These are phyloP conservation scores for Macrophya alboannulata DNA, from an alignment of 2,888 invertebrate species.

Conservation along the genomic window DNA sequence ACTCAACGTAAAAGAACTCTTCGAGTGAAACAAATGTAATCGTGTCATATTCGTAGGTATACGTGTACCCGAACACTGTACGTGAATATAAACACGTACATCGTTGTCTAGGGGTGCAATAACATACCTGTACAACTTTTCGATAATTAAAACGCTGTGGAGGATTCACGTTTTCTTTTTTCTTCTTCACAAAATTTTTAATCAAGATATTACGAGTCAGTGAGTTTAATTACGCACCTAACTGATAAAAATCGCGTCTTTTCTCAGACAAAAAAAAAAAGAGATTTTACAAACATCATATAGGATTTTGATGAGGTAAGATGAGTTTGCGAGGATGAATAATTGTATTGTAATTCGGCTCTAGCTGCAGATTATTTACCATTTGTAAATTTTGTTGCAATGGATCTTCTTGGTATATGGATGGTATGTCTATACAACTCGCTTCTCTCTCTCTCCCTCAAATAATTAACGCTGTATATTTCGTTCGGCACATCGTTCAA, in stretches of 20 bases:
- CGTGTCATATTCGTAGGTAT: background rate
- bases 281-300: background rate
- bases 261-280: background rate
- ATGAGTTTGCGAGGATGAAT: background rate
- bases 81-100: background rate
- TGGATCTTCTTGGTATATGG: background rate
- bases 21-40: slow-evolving; percentile 16
- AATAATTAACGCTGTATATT: slow-evolving; percentile 35
- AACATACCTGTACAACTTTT: background rate
- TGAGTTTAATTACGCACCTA: background rate
- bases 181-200: background rate
- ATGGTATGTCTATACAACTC: background rate
- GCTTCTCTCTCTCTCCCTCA: background rate
- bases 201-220: background rate
- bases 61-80: background rate
- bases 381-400: background rate
- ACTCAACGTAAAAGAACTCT: slow-evolving; percentile 20
- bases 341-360: background rate
- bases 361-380: background rate
- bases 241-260: background rate
- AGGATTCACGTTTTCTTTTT: background rate
- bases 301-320: background rate
- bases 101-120: background rate
- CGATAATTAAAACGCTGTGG: slow-evolving; percentile 16
- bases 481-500: slow-evolving; percentile 35